Base-by-base conservation (phyloP, 2,888 invertebrate genomes). In the Leptogaster cylindrica region DNA sequence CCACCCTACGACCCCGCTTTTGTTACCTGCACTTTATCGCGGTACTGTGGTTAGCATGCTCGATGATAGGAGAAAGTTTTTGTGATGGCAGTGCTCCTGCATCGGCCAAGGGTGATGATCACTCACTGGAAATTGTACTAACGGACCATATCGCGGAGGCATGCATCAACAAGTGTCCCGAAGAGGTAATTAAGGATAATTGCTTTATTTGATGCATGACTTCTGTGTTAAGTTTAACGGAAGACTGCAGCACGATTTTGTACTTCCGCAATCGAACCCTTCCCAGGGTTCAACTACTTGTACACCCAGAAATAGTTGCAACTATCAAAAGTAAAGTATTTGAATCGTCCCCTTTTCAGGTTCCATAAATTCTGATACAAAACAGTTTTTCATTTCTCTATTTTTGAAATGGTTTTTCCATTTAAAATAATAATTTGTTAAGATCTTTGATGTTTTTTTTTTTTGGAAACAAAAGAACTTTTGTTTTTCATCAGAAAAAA, bases 161-260 rank as follows among this genome's bases (percentile, higher is more conserved):
- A 55, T 70, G 70, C 50, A 67, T 69, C 65, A 63, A 52, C 52
- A 70, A 66, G 36, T 70, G 70, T 66, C 70, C 68, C 44, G 68
- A 70, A 31, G 70, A 70, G 70, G 70, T 70, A 70, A 65, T 64
- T 44, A 41, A 16, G 2, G 27, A 28, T 27, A 44, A 27, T 44
- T 61, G 18, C 28, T 61, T 41, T 61, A 48, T 6, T 36, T 31
- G 20, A 7, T 23, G 33, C n/a, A 14, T 58, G 41, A 25, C 12
- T 23, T 48, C n/a, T n/a, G n/a, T 23, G 25, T 4, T 44, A 4
- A 14, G 8, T 44, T 44, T 25, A 16, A 23, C 27, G 16, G 18
- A 25, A 10, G 12, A 36, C 20, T 63, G 31, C 46, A 44, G 18
- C 31, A 63, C 63, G 63, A 63, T 46, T 46, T 44, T 46, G 44